Evolutionary conservation across 2,888 invertebrate genomes (phyloP), one percentile per base, ranked within the genome.

Genomic region (Sipha maydis): DNA sequence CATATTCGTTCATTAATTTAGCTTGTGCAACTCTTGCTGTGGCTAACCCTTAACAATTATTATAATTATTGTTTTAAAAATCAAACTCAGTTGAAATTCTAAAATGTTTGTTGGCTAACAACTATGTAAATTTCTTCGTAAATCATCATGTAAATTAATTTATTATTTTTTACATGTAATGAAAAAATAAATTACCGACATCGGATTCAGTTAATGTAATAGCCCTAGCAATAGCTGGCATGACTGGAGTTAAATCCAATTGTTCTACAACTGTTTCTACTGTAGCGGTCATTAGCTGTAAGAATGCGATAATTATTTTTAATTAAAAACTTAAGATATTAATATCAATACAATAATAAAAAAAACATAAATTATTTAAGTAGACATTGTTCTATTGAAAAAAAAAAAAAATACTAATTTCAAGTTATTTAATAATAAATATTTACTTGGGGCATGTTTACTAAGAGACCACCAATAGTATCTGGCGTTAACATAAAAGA

Each of bases 241-340:
- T 94, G 73, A 95, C 94, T 75, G 96, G 96, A 75, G 97, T 96
- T 91, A 97, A 94, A 92, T 98, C 98, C 91, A 98, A 93, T 92
- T 97, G 96, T 92, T 97, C 97, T 89, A 96, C 96, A 90, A 97
- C 97, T 69, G 97, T 97, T 93, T 97, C 97, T 91, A 97, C 97
- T n/a, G 97, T 97, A 41, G 97, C 97, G 90, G 97, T 97, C 96
- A 97, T 96, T 91, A 97, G 75, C 86, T 89, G 56, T 34, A 84
- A 88, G 76, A 71, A 61, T 78, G 83, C 25, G 25, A 41, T 41
- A 67, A 17, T 67, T 69, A 67, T 80, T 69, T 61, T 14, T 48
- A 1, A 48, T 48, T 48, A 14, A 48, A 48, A 48, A 48, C 48
- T 48, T 14, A 14, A 48, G 3, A 11, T 48, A 14, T 48, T 48